Evolutionary conservation across 92 coral and sea anemone species (phyloP).

Genomic region (Anthopleura xanthogrammica): DNA sequence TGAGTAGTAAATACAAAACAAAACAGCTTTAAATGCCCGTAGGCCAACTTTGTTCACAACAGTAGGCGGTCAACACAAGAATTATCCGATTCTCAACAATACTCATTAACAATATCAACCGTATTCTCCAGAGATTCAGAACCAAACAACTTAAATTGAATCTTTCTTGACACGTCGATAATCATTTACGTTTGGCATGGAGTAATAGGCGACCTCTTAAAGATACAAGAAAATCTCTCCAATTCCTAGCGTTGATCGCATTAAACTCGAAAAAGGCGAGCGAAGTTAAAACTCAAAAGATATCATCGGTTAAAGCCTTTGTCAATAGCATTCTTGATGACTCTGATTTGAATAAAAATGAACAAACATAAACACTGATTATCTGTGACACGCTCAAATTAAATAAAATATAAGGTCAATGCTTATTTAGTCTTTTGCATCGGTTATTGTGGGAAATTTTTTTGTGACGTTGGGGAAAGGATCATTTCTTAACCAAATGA

Average conservation of each 20-base stretch:
- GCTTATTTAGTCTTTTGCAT: not conserved
- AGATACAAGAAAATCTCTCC: conserved; percentile 17
- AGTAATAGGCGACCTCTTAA: not conserved
- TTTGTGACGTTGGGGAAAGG: not conserved
- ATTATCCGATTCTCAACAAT: conserved; percentile 70
- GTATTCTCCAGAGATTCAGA: conserved; percentile 10
- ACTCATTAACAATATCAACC: conserved; percentile 50
- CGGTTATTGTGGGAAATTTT: conserved; percentile 37
- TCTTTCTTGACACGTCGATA: conserved; percentile 8
- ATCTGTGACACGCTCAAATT: conserved; percentile 30
- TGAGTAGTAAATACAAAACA: conserved; percentile 28
- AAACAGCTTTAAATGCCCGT: conserved; percentile 51
- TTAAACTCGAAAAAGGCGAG: not conserved
- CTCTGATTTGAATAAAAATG: conserved; percentile 49
- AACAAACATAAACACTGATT: conserved; percentile 63
- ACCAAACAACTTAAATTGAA: conserved; percentile 13
- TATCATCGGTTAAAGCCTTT: not conserved
- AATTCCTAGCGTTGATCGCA: conserved; percentile 24
- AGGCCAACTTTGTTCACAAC: conserved; percentile 72
- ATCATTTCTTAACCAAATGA: conserved; percentile 3
- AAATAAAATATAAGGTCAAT: not conserved
- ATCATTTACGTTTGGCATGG: conserved; percentile 1
- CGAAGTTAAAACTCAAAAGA: not conserved
- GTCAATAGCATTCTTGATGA: conserved; percentile 25
- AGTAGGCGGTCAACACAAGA: conserved; percentile 91